phyloP scores from a whole-genome alignment of 2,888 invertebrate species.

The Hyposoter dolosus region DNA sequence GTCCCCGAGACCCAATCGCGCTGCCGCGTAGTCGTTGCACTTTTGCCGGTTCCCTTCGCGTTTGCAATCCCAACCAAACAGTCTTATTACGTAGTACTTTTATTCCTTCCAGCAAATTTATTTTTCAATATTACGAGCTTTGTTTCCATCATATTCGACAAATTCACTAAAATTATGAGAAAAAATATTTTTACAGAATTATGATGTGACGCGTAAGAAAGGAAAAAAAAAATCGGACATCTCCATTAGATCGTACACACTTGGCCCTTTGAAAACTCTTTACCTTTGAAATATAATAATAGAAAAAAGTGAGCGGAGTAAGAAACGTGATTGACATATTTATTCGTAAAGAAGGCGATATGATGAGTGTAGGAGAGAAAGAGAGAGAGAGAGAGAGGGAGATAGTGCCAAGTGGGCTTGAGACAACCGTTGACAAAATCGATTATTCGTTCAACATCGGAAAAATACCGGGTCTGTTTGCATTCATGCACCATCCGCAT shows the following conservation, averaged over 20 bases:
- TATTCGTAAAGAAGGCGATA: conserved; percentile 43
- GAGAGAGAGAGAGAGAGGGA: conserved; percentile 6
- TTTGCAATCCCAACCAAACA: conserved; percentile 50
- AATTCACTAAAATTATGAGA: neutral
- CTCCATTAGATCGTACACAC: neutral
- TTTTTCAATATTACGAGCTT: neutral
- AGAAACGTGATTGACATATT: conserved; percentile 51
- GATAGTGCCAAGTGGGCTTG: conserved; percentile 49
- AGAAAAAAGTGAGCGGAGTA: conserved; percentile 15
- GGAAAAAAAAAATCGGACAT: neutral
- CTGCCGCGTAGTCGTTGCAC: conserved; percentile 62
- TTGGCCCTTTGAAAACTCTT: conserved; percentile 30
- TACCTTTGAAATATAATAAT: neutral
- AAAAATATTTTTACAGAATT: neutral
- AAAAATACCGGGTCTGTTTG: conserved; percentile 60
- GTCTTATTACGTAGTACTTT: conserved; percentile 5
- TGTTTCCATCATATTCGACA: neutral
- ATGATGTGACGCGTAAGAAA: neutral
- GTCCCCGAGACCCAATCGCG: conserved; percentile 70
- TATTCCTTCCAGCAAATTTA: neutral
- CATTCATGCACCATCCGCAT: conserved; percentile 45
- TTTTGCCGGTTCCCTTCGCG: conserved; percentile 57
- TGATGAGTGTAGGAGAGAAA: neutral
- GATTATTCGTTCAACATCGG: conserved; percentile 73
- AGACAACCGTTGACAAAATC: conserved; percentile 73